Evolutionary conservation across 2,888 invertebrate species (phyloP), one percentile per base, ranked within the genome.

Genomic region (Andrena chrysosceles): DNA sequence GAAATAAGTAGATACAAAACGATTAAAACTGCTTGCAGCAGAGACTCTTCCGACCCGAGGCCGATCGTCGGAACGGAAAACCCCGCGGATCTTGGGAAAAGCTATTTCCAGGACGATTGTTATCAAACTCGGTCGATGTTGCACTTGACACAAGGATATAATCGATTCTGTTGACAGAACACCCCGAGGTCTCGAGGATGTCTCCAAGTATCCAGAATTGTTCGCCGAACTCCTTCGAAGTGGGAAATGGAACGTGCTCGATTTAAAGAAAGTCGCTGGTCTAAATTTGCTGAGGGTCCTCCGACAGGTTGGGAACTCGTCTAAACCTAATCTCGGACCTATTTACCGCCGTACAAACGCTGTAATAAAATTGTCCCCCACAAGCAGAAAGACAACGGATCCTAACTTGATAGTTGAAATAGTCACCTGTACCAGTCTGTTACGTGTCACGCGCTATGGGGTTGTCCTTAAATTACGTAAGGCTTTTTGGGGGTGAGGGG

Each of bases 141-240:
- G 66, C 26, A 71, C 67, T 54, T 60, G 64, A 63, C n/a, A 8
- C 63, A 35, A 23, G 29, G 20, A 56, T 60, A 49, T 66, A 67
- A 62, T 77, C 54, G 59, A 35, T 80, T 77, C 84, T 75, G 71
- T 88, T 89, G 92, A 71, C 94, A 97, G 97, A 93, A 97, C 97
- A 64, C 97, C 97, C 13, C 96, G 96, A 94, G 98, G 97, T 33
- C 94, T 98, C 72, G 96, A 97, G 91, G 96, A 97, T 91, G 96
- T 96, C 49, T 96, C 96, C 1, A 96, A 95, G 89, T 97, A 96
- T 93, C 96, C 96, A 0, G 95, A 96, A 87, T 93, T 97, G 74
- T 96, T 97, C 87, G 96, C 96, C 7, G 96, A 96, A 91, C 94
- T 96, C 60, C 94, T 96, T 20, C 95, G 95, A 59, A 95, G 95